phyloP scores from a whole-genome alignment of 2,113 vertebrate genomes.

The Sebastes schlegelii region DNA sequence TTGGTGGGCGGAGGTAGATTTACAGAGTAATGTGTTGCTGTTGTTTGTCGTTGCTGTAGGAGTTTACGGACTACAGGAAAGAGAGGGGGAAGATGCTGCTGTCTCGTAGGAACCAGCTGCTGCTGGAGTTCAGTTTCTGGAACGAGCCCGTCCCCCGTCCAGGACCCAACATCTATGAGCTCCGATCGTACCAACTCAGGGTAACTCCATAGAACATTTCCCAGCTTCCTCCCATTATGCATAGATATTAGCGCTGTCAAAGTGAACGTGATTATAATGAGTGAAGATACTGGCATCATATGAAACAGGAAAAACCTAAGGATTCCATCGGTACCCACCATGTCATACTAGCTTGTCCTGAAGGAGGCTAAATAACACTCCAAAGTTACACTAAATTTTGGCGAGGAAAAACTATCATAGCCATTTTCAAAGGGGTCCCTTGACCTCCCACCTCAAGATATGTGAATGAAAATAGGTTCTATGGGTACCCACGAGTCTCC shows the following conservation, averaged over 20 bases:
- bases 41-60: conserved; percentile 79
- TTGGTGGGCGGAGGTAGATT: background rate
- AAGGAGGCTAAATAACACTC: too few species aligned
- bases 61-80: conserved; percentile 90
- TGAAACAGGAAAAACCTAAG: too few species aligned
- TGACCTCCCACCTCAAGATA: too few species aligned
- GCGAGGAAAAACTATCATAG: too few species aligned
- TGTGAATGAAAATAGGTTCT: too few species aligned
- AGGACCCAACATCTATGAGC: conserved; percentile 96
- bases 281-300: too few species aligned
- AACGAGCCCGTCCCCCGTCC: conserved; percentile 91
- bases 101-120: conserved; percentile 94
- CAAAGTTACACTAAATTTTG: too few species aligned
- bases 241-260: background rate
- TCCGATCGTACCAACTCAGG: conserved; percentile 95
- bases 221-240: background rate
- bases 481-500: too few species aligned
- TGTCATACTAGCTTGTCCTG: too few species aligned
- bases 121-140: conserved; percentile 99
- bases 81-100: conserved; percentile 95
- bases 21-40: background rate
- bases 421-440: too few species aligned
- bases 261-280: too few species aligned
- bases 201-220: conserved; percentile 72
- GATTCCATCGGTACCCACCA: too few species aligned